phyloP scores from a whole-genome alignment of 2,797 vertebrate genomes.

The Tragelaphus eurycerus region DNA sequence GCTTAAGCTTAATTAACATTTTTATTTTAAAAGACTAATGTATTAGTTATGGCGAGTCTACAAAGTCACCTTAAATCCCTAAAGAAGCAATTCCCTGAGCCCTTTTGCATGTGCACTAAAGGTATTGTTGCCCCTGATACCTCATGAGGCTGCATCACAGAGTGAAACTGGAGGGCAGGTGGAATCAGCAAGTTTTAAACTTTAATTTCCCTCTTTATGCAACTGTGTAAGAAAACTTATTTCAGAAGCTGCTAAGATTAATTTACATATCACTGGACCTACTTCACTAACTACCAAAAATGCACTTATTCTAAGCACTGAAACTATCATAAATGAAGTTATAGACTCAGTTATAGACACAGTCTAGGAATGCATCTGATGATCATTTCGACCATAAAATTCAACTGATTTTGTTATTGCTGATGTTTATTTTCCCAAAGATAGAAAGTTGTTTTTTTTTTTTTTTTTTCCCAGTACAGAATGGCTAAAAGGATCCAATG shows the following conservation, averaged over 20 bases:
- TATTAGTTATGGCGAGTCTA: not conserved
- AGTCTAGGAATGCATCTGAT: not conserved
- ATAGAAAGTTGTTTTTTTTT: not conserved
- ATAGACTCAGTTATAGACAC: not conserved
- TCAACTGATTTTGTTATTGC: not conserved
- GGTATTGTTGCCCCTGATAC: not conserved
- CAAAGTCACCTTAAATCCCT: conserved; percentile 49
- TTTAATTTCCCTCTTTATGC: not conserved
- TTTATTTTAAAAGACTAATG: not conserved
- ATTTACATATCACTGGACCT: not conserved
- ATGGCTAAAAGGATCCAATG: not conserved
- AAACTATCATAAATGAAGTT: not conserved
- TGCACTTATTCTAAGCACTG: not conserved
- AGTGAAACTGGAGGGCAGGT: not conserved
- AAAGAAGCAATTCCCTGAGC: not conserved
- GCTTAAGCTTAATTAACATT: not conserved
- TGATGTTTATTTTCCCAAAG: not conserved
- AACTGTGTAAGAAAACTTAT: not conserved
- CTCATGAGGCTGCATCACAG: not conserved
- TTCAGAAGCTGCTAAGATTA: not conserved
- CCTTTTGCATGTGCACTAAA: not conserved
- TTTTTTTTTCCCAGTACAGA: not conserved
- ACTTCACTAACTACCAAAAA: not conserved
- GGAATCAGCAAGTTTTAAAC: not conserved
- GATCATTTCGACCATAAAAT: not conserved